Evolutionary conservation across 2,888 invertebrate genomes (phyloP).

Genomic region (Hypercompe scribonia): DNA sequence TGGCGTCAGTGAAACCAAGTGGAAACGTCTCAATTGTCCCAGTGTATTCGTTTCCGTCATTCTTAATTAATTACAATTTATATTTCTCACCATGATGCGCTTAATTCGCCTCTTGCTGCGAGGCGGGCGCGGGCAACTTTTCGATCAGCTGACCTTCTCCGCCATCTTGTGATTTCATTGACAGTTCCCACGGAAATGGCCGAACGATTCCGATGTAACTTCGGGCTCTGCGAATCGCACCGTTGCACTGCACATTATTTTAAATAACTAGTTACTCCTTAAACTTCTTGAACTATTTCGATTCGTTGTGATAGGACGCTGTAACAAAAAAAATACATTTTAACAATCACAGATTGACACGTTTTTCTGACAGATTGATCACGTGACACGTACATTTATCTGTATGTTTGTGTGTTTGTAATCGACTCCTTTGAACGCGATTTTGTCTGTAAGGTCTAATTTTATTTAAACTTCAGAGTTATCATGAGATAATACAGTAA

Average conservation of each 20-base stretch:
- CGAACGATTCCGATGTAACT: slow-evolving; percentile 49
- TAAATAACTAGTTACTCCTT: slow-evolving; percentile 26
- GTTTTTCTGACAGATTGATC: too few species aligned
- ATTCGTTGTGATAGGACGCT: slow-evolving; percentile 52
- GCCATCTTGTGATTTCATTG: slow-evolving; percentile 78
- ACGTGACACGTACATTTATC: too few species aligned
- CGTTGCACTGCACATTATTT: slow-evolving; percentile 61
- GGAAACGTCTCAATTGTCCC: background rate
- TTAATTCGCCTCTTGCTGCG: slow-evolving; percentile 75
- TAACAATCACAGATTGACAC: too few species aligned
- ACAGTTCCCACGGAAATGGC: slow-evolving; percentile 63
- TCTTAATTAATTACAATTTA: slow-evolving; percentile 25
- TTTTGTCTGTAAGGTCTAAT: too few species aligned
- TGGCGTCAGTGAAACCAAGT: slow-evolving; percentile 1
- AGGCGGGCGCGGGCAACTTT: slow-evolving; percentile 76
- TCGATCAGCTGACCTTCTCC: slow-evolving; percentile 85
- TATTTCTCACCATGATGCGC: slow-evolving; percentile 80
- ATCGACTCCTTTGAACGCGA: too few species aligned
- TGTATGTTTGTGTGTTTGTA: too few species aligned
- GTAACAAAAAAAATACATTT: slow-evolving; percentile 41
- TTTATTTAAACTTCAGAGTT: too few species aligned
- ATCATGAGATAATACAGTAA: too few species aligned
- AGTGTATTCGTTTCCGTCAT: background rate
- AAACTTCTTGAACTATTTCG: slow-evolving; percentile 21
- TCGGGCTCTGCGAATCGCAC: slow-evolving; percentile 37